Base-by-base conservation (phyloP, 1,140 invertebrate species). In the Caerostris extrusa region DNA sequence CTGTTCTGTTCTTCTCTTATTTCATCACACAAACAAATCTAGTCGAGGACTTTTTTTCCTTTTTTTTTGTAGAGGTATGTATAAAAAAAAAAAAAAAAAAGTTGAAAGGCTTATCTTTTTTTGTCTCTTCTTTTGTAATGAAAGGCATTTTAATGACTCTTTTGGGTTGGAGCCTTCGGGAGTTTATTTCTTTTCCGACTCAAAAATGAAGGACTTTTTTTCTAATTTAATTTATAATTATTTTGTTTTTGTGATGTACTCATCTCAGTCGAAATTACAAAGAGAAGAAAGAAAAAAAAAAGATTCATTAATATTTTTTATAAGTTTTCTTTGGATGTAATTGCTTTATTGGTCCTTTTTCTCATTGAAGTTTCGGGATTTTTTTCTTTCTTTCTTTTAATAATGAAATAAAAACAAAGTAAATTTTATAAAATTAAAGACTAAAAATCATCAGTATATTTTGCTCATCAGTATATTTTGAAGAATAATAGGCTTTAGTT, bases 101-200 rank as follows among this genome's bases (percentile, higher is more conserved):
- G 77, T 83, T 57, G 55, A 56, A 34, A 83, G 82, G 14, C 57
- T 83, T 58, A 83, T 57, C 17, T 19, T 34, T n/a, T n/a, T 57
- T 83, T 83, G 82, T 83, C 82, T 83, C 14, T 82, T 58, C 6
- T n/a, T 34, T 34, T 83, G 82, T 19, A 57, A 19, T 83, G 56
- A 83, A 83, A 83, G 57, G 56, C 55, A 58, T 58, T 83, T 83
- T 83, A 83, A 57, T 83, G 82, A 83, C 55, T 7, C 34, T 77
- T 53, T 34, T 50, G 19, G 69, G 7, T 8, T 34, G 50, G 50
- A 77, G 61, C 69, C 69, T 77, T 34, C 12, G 69, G 69, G 34
- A 71, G 34, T 50, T 77, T 77, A 3, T 50, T 53, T 14, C 71
- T 34, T 50, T 34, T 5, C 34, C 3, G 6, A 12, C 8, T 53